Conservation (phyloP, 1,140 invertebrate genomes). For the Cryptotermes secundus region DNA sequence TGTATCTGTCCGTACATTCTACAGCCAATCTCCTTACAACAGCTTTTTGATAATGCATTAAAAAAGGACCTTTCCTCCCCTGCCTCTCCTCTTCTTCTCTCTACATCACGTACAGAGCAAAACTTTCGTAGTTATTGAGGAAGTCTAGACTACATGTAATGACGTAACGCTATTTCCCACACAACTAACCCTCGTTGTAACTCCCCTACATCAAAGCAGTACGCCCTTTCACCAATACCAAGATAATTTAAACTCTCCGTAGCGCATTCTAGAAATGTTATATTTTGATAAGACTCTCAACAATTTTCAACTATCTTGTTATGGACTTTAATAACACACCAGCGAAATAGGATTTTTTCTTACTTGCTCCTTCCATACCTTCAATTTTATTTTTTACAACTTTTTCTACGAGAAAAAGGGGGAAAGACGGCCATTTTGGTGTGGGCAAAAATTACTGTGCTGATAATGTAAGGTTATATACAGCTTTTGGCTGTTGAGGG, state of each 20-base stretch:
- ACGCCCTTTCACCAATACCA: background rate
- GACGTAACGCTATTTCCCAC: background rate
- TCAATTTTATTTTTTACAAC: slow-evolving; percentile 3
- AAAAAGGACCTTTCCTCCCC: too few species aligned
- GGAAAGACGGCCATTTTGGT: background rate
- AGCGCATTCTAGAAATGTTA: background rate
- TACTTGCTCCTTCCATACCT: background rate
- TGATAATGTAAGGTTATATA: slow-evolving; percentile 5
- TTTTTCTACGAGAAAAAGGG: background rate
- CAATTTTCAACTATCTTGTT: background rate
- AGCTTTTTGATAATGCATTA: background rate
- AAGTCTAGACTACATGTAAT: background rate
- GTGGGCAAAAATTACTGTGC: background rate
- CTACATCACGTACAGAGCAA: background rate
- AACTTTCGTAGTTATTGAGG: background rate
- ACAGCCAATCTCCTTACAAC: background rate
- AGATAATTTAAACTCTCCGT: background rate
- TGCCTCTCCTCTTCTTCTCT: background rate
- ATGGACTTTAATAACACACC: background rate
- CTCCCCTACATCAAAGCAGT: background rate
- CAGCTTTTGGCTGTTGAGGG: background rate
- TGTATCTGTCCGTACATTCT: background rate
- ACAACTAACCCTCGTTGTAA: background rate
- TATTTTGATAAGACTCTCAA: background rate
- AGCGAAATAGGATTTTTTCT: slow-evolving; percentile 11